Evolutionary conservation across 1,140 invertebrate species (phyloP), one percentile per base, ranked within the genome.

Genomic region (Aphidius gifuensis): DNA sequence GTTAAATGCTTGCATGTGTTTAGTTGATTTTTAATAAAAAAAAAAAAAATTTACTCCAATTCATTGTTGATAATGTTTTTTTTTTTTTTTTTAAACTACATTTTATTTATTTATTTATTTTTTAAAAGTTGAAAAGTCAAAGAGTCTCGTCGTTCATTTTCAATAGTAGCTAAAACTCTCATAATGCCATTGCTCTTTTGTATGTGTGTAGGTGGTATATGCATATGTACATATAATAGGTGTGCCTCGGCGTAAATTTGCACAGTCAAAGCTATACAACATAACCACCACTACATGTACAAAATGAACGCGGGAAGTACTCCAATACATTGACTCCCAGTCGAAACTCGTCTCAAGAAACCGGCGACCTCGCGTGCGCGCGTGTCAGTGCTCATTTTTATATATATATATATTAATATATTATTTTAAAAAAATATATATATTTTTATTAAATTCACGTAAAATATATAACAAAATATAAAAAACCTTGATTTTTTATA

Each of bases 161-260:
- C 23, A 32, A 4, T 38, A 23, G 54, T 46, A 9, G 45, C 11
- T 56, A 39, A 40, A 40, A 57, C 56, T 39, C 61, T 57, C 55
- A 56, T 56, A 51, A 50, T 62, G 61, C 42, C 54, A 48, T 58
- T 62, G 61, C 54, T 62, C 61, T 62, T 57, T 42, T 38, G 44
- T 23, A 23, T n/a, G 49, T 39, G 54, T 44, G 46, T 46, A 50
- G 50, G 42, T 32, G 23, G 23, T 32, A 32, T 32, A 32, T 32
- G 4, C 23, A 2, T 32, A 32, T 32, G 1, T 1, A 32, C 1
- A 32, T 32, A 32, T 32, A 32, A 32, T 63, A 63, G 61, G 55
- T 51, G 56, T 63, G 56, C 48, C 61, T 51, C 54, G 48, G 43
- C 56, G 56, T 63, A 63, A 63, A 63, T 63, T 63, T 63, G 48